Evolutionary conservation across 1,140 invertebrate genomes (phyloP), one percentile per base, ranked within the genome.

Genomic region (Hormaphis cornu): DNA sequence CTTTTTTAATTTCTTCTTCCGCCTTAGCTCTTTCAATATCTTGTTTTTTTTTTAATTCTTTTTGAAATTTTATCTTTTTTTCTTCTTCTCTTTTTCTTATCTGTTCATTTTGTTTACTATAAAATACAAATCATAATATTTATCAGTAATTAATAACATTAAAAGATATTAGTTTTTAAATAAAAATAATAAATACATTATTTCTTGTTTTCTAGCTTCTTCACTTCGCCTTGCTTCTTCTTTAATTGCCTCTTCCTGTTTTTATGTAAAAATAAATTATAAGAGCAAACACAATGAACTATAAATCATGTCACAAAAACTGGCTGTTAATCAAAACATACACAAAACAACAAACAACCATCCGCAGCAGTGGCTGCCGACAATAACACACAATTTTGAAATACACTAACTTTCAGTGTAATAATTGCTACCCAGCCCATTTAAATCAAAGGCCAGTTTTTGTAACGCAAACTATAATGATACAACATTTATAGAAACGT

Each of bases 71-170:
- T 5, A 40, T 7, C 3, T 61, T 61, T n/a, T n/a, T n/a, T 3
- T 61, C 58, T 48, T 30, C 59, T 50, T 66, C 61, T 48, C 44
- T 44, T 22, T 66, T 66, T 35, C 14, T 66, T 22, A 63, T 20
- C 42, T 63, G 59, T 66, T 66, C 61, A n/a, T 66, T 66, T 66
- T 66, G 61, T 66, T 66, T 66, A 12, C 61, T 66, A 35, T 20
- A 33, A 58, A 37, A 5, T 16, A n/a, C n/a, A 56, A 40, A 58
- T 33, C 9, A 58, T 9, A 58, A 58, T 14, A 8, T 61, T 42
- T 8, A 46, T n/a, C 1, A 44, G 10, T 48, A 20, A 22, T 44
- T 40, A 40, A 26, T 20, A 26, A 20, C 30, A 28, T 26, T 28
- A 28, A 18, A 20, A 0, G 1, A 10, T 24, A 48, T 33, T 16